These are phyloP conservation scores for Poeciliopsis turneri DNA, from an alignment of 2,797 vertebrate genomes.

Conservation along the genomic window DNA sequence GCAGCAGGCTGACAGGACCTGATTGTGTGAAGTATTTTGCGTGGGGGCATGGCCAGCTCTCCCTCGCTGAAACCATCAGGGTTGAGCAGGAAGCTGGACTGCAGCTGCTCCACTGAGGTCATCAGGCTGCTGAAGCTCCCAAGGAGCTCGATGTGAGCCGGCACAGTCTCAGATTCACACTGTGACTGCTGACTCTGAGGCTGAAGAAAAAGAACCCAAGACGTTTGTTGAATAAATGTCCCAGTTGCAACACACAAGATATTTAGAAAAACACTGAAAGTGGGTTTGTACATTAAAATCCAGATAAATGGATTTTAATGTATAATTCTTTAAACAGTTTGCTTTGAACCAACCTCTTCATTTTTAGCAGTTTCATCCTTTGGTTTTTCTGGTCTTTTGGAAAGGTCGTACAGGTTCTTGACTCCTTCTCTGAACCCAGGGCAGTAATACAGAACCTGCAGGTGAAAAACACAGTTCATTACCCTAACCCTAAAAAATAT, in stretches of 20 bases:
- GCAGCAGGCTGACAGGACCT: constrained; percentile 77
- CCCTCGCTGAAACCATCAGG: constrained; percentile 88
- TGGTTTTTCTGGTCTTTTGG: constrained; percentile 83
- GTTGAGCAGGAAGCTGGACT: constrained; percentile 91
- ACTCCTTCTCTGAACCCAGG: constrained; percentile 93
- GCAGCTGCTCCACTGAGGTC: constrained; percentile 91
- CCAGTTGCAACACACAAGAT: not conserved
- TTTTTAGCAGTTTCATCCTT: constrained; percentile 72
- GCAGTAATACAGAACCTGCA: constrained; percentile 94
- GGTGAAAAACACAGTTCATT: not conserved
- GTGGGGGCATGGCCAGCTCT: constrained; percentile 91
- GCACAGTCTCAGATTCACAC: constrained; percentile 74
- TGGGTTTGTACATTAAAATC: not conserved
- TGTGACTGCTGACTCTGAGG: constrained; percentile 63
- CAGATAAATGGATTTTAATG: too few species aligned
- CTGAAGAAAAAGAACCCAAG: constrained; percentile 1
- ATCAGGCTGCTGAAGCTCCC: constrained; percentile 91
- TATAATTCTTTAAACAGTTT: too few species aligned
- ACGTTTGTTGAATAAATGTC: not conserved
- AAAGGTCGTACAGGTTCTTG: constrained; percentile 87
- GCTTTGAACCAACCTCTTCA: constrained; percentile 59
- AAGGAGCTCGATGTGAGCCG: constrained; percentile 89
- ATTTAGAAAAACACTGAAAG: not conserved
- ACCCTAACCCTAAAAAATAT: not conserved
- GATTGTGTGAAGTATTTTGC: constrained; percentile 90